Conservation (phyloP, 1,140 invertebrate species). For the Meteorus sp. region DNA sequence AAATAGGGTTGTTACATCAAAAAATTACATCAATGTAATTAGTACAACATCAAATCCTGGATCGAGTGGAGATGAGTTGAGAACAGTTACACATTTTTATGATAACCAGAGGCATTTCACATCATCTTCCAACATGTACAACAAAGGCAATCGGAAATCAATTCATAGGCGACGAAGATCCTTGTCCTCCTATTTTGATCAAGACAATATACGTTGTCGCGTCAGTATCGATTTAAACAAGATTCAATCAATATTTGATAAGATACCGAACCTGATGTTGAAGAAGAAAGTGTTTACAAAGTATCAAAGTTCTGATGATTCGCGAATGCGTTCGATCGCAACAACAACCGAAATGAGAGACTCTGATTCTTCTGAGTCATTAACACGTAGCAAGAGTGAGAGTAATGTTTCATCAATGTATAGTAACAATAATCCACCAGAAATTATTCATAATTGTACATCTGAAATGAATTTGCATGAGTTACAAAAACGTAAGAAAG, state of each 20-base stretch:
- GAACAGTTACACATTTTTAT: not conserved
- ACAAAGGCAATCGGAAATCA: not conserved
- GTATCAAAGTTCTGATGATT: constrained; percentile 29
- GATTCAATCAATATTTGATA: constrained; percentile 39
- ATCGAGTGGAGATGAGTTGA: not conserved
- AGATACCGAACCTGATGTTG: constrained; percentile 39
- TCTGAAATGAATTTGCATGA: too few relatives aligned
- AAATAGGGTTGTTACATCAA: not conserved
- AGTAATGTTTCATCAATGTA: not conserved
- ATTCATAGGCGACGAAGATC: not conserved
- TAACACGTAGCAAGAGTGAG: not conserved
- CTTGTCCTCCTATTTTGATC: not conserved
- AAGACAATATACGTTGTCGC: constrained; percentile 33
- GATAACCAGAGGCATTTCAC: constrained; percentile 8
- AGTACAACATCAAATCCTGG: not conserved
- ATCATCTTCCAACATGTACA: not conserved
- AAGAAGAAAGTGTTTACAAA: constrained; percentile 26
- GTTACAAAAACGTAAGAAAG: too few relatives aligned
- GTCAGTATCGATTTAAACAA: constrained; percentile 51
- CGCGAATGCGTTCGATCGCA: not conserved
- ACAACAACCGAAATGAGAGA: constrained; percentile 10
- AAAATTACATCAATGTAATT: not conserved
- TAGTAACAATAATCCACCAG: too few relatives aligned
- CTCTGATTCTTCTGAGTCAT: not conserved
- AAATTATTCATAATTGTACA: too few relatives aligned